phyloP scores from a whole-genome alignment of 1,140 invertebrate species.

The Telenomus remus region DNA sequence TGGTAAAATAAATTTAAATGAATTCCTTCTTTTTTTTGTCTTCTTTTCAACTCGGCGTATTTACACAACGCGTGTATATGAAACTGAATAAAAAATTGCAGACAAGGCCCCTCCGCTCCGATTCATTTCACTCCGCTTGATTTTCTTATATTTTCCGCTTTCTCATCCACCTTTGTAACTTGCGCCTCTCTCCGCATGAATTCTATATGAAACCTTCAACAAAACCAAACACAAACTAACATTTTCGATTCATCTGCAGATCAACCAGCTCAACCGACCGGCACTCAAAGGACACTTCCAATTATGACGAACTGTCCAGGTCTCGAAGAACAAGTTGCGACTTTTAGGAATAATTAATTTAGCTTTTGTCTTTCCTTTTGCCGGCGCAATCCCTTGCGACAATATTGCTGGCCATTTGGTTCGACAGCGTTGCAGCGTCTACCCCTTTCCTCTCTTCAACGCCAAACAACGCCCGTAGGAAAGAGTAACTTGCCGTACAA shows the following conservation, averaged over 20 bases:
- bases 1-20: constrained; percentile 5
- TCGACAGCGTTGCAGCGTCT: constrained; percentile 69
- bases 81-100: constrained; percentile 48
- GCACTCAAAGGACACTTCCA: constrained; percentile 5
- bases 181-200: too few relatives aligned
- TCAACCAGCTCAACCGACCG: background rate
- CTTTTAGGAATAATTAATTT: constrained; percentile 76
- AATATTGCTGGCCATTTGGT: constrained; percentile 75
- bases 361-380: constrained; percentile 68
- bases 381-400: constrained; percentile 66
- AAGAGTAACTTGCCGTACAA: constrained; percentile 72
- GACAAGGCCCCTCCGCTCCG: constrained; percentile 27
- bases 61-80: constrained; percentile 17
- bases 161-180: constrained; percentile 25
- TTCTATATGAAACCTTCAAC: background rate
- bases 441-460: constrained; percentile 57
- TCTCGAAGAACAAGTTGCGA: constrained; percentile 59
- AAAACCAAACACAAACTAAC: background rate
- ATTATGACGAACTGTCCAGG: constrained; percentile 43
- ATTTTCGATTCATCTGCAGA: background rate
- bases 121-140: constrained; percentile 43
- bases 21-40: background rate
- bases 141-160: constrained; percentile 44
- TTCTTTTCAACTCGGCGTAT: constrained; percentile 12
- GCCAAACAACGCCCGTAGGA: constrained; percentile 61